A percentile compares a stretch with the other conserved stretches of the same genome.
Conservation (phyloP, 2,888 invertebrate species). For the Carpatolechia fugitivella region DNA sequence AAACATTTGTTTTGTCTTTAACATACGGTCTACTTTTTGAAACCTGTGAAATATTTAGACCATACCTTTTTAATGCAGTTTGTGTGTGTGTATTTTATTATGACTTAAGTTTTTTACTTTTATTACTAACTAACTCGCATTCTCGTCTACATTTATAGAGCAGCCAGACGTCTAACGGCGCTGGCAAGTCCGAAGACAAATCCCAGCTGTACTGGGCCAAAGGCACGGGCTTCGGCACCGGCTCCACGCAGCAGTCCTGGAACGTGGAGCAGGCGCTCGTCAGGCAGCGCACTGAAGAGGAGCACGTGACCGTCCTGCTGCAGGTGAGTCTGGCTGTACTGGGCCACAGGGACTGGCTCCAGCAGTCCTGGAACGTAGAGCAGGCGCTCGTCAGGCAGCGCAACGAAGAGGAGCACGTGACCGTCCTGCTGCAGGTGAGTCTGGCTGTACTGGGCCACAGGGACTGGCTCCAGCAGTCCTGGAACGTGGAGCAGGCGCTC, state of each 20-base stretch:
- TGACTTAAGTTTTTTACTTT: too few relatives aligned
- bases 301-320: constrained; percentile 92
- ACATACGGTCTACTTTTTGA: too few relatives aligned
- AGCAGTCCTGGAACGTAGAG: constrained; percentile 98
- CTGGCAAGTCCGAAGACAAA: constrained; percentile 82
- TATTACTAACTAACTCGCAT: too few relatives aligned
- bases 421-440: constrained; percentile 84
- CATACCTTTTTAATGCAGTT: too few relatives aligned
- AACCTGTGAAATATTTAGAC: too few relatives aligned
- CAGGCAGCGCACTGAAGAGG: constrained; percentile 94
- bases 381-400: constrained; percentile 93
- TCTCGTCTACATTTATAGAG: constrained; percentile 39
- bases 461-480: constrained; percentile 97
- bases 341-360: constrained; percentile 98
- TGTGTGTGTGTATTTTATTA: too few relatives aligned
- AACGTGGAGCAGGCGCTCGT: constrained; percentile 96
- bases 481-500: constrained; percentile 98
- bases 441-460: constrained; percentile 95
- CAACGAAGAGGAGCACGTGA: constrained; percentile 96
- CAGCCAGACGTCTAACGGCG: constrained; percentile 71
- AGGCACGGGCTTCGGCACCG: constrained; percentile 97
- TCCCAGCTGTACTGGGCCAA: constrained; percentile 95
- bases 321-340: constrained; percentile 84
- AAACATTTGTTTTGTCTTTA: too few relatives aligned
- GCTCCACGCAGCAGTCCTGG: constrained; percentile 97